Evolutionary conservation across 2,888 invertebrate genomes (phyloP).

Genomic region (Apamea epomidion): DNA sequence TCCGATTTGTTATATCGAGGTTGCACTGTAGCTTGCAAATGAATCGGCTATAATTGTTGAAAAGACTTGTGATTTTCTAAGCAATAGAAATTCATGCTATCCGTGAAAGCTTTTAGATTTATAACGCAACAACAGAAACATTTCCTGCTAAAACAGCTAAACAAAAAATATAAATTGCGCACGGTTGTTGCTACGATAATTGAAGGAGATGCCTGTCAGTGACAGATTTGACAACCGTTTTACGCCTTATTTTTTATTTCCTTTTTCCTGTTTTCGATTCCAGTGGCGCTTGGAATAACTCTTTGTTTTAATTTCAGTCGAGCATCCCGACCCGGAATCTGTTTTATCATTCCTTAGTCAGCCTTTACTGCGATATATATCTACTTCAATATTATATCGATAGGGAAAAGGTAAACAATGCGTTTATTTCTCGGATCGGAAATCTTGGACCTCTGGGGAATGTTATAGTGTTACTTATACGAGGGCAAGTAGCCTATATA

Average conservation of each 20-base stretch:
- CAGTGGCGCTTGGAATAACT: slow-evolving; percentile 59
- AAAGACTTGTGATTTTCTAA: neutral
- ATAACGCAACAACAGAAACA: slow-evolving; percentile 43
- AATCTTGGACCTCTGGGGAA: slow-evolving; percentile 51
- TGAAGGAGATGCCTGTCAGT: slow-evolving; percentile 68
- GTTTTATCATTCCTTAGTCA: slow-evolving; percentile 54
- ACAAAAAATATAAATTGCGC: slow-evolving; percentile 57
- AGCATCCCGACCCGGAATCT: slow-evolving; percentile 50
- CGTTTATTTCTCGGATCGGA: slow-evolving; percentile 49
- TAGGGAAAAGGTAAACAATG: slow-evolving; percentile 57
- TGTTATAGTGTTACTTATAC: slow-evolving; percentile 48
- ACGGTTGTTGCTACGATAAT: slow-evolving; percentile 67
- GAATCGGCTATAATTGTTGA: neutral
- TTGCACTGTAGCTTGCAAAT: neutral
- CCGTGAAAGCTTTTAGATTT: slow-evolving; percentile 56
- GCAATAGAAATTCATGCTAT: slow-evolving; percentile 7
- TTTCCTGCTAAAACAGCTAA: slow-evolving; percentile 45
- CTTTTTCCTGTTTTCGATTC: slow-evolving; percentile 61
- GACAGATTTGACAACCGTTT: slow-evolving; percentile 70
- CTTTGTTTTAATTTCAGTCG: slow-evolving; percentile 65
- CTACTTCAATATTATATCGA: slow-evolving; percentile 48
- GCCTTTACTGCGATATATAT: slow-evolving; percentile 37
- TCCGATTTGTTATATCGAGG: no score
- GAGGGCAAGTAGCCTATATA: slow-evolving; percentile 47
- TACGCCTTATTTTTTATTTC: slow-evolving; percentile 69